A percentile compares a stretch with the other conserved stretches of the same genome.
Conservation (phyloP, 2,797 vertebrate species). For the Halcyon badia region DNA sequence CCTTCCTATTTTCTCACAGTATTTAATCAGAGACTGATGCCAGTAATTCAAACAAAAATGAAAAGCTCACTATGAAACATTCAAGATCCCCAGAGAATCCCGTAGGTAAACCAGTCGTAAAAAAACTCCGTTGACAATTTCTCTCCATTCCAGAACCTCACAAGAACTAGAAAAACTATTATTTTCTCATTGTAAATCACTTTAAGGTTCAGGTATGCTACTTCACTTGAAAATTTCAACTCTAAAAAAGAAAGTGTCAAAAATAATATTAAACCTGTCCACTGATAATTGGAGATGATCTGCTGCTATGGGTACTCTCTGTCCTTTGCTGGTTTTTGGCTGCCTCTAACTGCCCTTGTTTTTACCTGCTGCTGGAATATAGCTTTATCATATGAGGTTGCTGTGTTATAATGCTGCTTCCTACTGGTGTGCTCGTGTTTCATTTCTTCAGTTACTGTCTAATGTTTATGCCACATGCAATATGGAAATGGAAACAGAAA, state of each 20-base stretch:
- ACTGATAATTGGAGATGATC: not conserved
- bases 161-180: not conserved
- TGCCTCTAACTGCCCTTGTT: not conserved
- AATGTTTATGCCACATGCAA: not conserved
- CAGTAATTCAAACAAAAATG: not conserved
- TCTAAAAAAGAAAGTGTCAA: not conserved
- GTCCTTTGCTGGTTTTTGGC: not conserved
- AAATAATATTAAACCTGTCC: not conserved
- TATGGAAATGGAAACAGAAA: slow-evolving; percentile 7
- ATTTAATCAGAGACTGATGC: not conserved
- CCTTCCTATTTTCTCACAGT: not conserved
- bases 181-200: not conserved
- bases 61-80: not conserved
- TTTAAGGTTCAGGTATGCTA: not conserved
- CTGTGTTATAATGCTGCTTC: not conserved
- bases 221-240: not conserved
- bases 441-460: not conserved
- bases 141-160: not conserved
- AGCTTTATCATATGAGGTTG: not conserved
- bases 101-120: not conserved
- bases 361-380: not conserved
- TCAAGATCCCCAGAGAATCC: not conserved
- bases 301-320: not conserved
- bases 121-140: not conserved
- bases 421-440: not conserved